phyloP scores from a whole-genome alignment of 2,797 vertebrate species.

The Myotis findleyi region DNA sequence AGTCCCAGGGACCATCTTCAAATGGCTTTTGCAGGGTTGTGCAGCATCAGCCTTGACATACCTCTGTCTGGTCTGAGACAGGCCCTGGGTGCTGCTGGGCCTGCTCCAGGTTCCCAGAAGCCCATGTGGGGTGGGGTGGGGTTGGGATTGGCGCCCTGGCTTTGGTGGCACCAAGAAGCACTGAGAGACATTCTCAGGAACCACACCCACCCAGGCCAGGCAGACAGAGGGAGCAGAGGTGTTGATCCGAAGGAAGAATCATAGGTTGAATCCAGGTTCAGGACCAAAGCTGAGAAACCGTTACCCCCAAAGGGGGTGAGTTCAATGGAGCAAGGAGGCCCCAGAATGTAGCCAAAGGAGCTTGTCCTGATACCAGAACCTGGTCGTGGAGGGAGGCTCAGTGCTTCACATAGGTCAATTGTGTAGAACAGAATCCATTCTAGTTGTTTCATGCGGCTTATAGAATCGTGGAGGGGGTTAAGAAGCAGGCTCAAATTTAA shows the following conservation, averaged over 20 bases:
- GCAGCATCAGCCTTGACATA: neutral
- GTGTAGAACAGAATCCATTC: neutral
- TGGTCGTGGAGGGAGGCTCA: neutral
- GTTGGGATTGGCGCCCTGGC: neutral
- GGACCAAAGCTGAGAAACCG: neutral
- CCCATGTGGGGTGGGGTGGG: neutral
- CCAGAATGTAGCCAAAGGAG: neutral
- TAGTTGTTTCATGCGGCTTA: neutral
- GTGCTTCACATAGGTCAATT: neutral
- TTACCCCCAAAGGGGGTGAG: neutral
- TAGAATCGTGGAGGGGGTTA: neutral
- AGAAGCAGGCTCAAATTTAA: neutral
- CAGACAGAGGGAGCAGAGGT: neutral
- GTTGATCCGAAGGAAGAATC: neutral
- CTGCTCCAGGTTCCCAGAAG: neutral
- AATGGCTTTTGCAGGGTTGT: neutral
- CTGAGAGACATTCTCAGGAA: neutral
- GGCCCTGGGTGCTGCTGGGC: neutral
- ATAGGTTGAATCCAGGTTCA: neutral
- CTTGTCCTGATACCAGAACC: neutral
- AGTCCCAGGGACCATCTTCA: neutral
- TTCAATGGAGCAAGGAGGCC: neutral
- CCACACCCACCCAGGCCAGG: neutral
- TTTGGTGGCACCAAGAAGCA: neutral
- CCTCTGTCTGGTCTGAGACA: neutral